Conservation (phyloP, 1,140 invertebrate species). For the Eumaeus atala region DNA sequence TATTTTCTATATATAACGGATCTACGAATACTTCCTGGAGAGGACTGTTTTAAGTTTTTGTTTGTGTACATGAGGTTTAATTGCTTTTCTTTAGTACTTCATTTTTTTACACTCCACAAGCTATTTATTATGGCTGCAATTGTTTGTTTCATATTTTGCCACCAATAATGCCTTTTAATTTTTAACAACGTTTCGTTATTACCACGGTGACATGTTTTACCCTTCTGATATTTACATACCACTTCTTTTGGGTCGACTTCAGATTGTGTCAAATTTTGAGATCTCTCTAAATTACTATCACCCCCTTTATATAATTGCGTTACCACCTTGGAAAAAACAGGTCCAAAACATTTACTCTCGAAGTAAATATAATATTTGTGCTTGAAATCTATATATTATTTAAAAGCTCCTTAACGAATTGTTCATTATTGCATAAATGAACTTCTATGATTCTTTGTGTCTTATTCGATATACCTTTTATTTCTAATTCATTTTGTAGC, state of each 20-base stretch:
- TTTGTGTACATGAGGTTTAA: conserved; percentile 19
- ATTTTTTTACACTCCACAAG: conserved; percentile 18
- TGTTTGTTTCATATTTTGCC: conserved; percentile 24
- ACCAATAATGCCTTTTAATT: conserved; percentile 19
- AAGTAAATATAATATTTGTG: conserved; percentile 12
- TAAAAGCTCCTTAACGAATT: conserved; percentile 24
- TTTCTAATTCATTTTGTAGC: neutral
- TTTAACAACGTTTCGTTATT: conserved; percentile 11
- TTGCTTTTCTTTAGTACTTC: conserved; percentile 25
- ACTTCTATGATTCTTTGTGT: conserved; percentile 5
- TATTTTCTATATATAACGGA: neutral
- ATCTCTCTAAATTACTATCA: neutral
- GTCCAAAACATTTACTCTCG: neutral
- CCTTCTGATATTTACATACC: conserved; percentile 24
- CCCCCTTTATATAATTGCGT: neutral
- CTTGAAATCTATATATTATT: conserved; percentile 9
- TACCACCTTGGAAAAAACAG: neutral
- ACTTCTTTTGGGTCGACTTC: conserved; percentile 19
- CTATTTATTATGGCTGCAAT: conserved; percentile 22
- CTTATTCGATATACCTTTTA: neutral
- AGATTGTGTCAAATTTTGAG: neutral
- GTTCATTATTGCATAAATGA: conserved; percentile 13
- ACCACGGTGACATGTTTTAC: conserved; percentile 23
- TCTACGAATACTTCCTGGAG: conserved; percentile 3
- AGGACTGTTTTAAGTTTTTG: neutral